Conservation (phyloP, 2,113 vertebrate species). For the Scomber scombrus region DNA sequence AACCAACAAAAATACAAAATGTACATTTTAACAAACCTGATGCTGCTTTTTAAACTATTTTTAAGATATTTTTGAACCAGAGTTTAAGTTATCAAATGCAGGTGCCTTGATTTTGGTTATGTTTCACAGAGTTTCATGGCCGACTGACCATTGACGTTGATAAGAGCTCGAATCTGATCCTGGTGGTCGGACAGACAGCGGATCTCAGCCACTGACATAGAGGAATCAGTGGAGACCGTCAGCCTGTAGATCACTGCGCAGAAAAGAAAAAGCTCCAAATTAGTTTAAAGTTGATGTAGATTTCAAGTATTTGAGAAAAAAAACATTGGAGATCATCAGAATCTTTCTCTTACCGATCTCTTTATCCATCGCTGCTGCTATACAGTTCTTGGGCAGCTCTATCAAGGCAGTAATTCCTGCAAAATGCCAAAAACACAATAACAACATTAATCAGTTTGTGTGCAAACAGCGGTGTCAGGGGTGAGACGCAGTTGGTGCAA, state of each 20-base stretch:
- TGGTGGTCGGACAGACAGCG: constrained; percentile 90
- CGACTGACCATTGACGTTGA: constrained; percentile 89
- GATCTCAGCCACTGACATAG: constrained; percentile 85
- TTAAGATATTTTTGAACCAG: too few relatives aligned
- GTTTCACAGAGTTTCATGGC: not conserved
- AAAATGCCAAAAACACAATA: not conserved
- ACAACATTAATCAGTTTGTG: constrained; percentile 12
- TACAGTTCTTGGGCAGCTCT: constrained; percentile 92
- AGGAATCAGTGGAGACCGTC: constrained; percentile 73
- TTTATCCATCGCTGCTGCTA: constrained; percentile 92
- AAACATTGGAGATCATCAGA: too few relatives aligned
- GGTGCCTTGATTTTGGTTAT: not conserved
- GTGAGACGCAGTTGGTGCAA: not conserved
- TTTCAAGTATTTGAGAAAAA: not conserved
- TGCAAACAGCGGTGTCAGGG: constrained; percentile 5
- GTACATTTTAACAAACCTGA: too few relatives aligned
- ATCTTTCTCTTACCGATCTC: constrained; percentile 89
- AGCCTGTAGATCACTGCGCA: constrained; percentile 92
- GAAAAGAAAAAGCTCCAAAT: too few relatives aligned
- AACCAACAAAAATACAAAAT: too few relatives aligned
- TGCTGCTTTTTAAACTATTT: too few relatives aligned
- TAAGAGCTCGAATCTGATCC: constrained; percentile 92
- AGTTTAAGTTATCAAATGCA: not conserved
- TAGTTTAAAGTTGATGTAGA: not conserved
- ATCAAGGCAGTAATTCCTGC: constrained; percentile 90